Evolutionary conservation across 2,888 invertebrate genomes (phyloP), one percentile per base, ranked within the genome.

Genomic region (Perizoma flavofasciatum): DNA sequence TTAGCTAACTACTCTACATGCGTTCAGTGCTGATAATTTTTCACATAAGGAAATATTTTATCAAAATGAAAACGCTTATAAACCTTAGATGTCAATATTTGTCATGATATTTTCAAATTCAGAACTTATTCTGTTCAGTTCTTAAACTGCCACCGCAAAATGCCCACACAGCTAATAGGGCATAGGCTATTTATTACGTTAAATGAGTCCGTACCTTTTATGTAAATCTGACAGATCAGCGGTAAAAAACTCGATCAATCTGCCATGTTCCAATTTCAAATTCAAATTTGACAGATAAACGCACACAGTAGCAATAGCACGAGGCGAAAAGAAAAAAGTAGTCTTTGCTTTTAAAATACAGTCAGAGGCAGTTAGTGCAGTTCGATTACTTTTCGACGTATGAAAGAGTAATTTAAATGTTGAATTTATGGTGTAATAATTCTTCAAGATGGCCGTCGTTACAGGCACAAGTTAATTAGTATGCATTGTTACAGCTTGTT

Each of bases 391-490:
- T 77, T 83, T 79, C 78, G 87, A 89, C 87, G 73, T 86, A 76
- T 87, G 85, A 88, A 88, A 86, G 85, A 84, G 87, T 80, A 82
- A 86, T 89, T 86, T 75, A 69, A 73, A 81, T 75, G 75, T 81
- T 78, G 11, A 87, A 85, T 84, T 87, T 89, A 89, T 71, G 70
- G 71, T 77, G 79, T 75, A 79, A 81, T 89, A 85, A 79, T 81
- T 80, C 72, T 71, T 67, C 72, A 81, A 86, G 71, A 88, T 86
- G 85, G 83, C 81, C 76, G 79, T 73, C 63, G 69, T 72, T 71
- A 72, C 74, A 75, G 73, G 68, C 74, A 69, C 71, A 72, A 74
- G 81, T 82, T 86, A 88, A 88, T 89, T 88, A 85, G 76, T 70
- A 49, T 54, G 49, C 56, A 68, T 80, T 83, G 81, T 85, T 78